Conservation (phyloP, 1,140 invertebrate species). For the Panulirus ornatus region DNA sequence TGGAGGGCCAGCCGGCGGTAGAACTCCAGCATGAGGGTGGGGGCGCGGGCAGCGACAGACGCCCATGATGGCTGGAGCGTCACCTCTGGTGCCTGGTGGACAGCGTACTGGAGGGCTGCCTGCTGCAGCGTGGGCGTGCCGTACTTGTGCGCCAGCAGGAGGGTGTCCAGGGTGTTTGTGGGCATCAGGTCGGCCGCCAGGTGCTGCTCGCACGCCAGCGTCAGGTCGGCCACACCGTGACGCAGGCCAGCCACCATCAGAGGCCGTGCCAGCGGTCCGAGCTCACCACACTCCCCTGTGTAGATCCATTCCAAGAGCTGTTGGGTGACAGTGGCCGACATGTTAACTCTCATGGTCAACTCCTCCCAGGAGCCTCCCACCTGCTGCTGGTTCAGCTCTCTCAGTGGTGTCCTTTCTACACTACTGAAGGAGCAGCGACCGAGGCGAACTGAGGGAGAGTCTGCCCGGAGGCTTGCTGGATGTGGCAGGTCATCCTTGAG, state of each 20-base stretch:
- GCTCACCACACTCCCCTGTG: slow-evolving; percentile 12
- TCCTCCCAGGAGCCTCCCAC: background rate
- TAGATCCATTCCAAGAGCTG: slow-evolving; percentile 46
- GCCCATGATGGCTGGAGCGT: background rate
- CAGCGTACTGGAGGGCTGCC: slow-evolving; percentile 10
- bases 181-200: slow-evolving; percentile 19
- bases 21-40: background rate
- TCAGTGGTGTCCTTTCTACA: background rate
- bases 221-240: slow-evolving; percentile 3
- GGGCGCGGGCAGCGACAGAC: background rate
- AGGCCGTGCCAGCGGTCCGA: background rate
- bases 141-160: slow-evolving; percentile 36
- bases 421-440: background rate
- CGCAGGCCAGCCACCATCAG: slow-evolving; percentile 16
- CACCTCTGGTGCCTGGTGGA: slow-evolving; percentile 1
- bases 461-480: background rate
- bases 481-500: too few species aligned
- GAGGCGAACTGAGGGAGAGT: background rate
- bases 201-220: slow-evolving; percentile 2
- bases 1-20: background rate
- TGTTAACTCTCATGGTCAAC: background rate
- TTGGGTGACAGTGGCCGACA: slow-evolving; percentile 27
- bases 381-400: background rate
- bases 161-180: background rate
- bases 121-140: background rate